Percentiles rank a stretch among this genome's conserved stretches.
Conservation (phyloP, 2,888 invertebrate genomes). For the Biston betularia region DNA sequence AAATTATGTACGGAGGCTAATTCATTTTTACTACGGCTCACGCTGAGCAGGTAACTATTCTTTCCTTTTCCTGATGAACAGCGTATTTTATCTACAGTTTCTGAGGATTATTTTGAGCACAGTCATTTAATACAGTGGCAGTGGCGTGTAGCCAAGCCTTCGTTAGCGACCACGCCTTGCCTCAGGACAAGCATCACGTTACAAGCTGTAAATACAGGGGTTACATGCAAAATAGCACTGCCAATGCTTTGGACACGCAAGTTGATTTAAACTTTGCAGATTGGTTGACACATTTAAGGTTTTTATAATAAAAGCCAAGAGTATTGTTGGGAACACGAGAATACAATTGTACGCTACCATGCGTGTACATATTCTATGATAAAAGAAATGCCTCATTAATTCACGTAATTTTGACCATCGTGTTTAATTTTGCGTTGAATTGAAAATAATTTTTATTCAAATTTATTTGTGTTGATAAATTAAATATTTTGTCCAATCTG, state of each 20-base stretch:
- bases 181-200: conserved; percentile 51
- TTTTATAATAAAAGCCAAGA: background rate
- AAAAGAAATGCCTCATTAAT: too few species aligned
- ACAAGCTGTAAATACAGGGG: conserved; percentile 51
- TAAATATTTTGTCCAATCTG: too few species aligned
- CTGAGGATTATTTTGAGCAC: conserved; percentile 7
- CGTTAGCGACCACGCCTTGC: conserved; percentile 58
- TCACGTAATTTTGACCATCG: too few species aligned
- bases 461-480: too few species aligned
- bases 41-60: too few species aligned
- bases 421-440: too few species aligned
- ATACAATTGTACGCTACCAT: too few species aligned
- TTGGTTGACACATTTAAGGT: background rate
- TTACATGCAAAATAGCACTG: conserved; percentile 56
- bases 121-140: conserved; percentile 43
- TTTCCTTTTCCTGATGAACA: background rate
- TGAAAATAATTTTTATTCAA: too few species aligned
- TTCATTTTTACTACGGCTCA: too few species aligned
- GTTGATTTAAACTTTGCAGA: conserved; percentile 37
- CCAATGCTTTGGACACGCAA: conserved; percentile 47
- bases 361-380: too few species aligned
- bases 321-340: background rate
- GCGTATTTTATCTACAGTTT: background rate
- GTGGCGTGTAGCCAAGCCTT: conserved; percentile 70
- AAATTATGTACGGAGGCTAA: too few species aligned